A percentile compares a stretch with the other conserved stretches of the same genome.
These are phyloP conservation scores for Oncorhynchus kisutch DNA, from an alignment of 2,113 vertebrate genomes.

Conservation along the genomic window DNA sequence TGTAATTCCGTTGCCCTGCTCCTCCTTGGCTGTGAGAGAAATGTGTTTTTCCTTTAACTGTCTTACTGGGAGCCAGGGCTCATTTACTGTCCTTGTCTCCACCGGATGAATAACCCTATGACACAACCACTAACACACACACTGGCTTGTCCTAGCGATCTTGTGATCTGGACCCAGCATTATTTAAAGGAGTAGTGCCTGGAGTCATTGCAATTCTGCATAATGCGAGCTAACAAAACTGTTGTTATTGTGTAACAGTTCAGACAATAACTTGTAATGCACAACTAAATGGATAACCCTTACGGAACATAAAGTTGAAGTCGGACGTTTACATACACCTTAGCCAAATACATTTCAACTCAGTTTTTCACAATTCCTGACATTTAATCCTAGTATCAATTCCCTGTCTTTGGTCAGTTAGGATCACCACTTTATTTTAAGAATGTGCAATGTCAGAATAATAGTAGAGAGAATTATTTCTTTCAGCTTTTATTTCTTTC, in stretches of 20 bases:
- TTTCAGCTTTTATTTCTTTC: too few relatives aligned
- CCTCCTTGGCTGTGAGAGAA: conserved; percentile 14
- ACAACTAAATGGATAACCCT: neutral
- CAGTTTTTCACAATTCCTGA: too few relatives aligned
- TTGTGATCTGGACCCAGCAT: conserved; percentile 21
- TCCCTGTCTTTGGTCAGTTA: too few relatives aligned
- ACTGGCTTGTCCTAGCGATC: neutral
- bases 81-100: conserved; percentile 27
- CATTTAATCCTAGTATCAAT: too few relatives aligned
- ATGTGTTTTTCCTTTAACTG: conserved; percentile 12
- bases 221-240: neutral
- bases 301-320: neutral
- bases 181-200: neutral
- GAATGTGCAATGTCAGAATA: too few relatives aligned
- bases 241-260: conserved; percentile 5
- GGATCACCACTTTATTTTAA: too few relatives aligned
- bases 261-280: neutral
- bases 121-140: neutral
- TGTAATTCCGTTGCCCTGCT: conserved; percentile 2
- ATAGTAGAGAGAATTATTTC: too few relatives aligned
- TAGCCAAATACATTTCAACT: too few relatives aligned
- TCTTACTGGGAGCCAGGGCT: conserved; percentile 15
- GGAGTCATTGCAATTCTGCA: conserved; percentile 1
- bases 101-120: conserved; percentile 8
- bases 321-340: too few relatives aligned